Evolutionary conservation across 2,797 vertebrate species (phyloP).

Genomic region (Bufotes viridis): DNA sequence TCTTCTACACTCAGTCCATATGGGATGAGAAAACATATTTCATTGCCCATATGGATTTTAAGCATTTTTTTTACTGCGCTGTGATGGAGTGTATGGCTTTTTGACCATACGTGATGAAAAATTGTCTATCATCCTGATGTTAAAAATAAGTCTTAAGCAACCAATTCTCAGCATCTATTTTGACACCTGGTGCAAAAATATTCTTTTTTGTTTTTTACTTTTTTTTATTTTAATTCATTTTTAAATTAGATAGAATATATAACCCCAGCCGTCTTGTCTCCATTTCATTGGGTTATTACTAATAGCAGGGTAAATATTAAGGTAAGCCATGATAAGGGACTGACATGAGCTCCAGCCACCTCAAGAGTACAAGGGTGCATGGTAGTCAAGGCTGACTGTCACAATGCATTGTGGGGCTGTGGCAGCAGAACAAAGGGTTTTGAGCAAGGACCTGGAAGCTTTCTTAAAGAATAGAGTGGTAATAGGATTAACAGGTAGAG

Average conservation of each 20-base stretch:
- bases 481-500: slow-evolving; percentile 44
- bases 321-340: not conserved
- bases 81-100: not conserved
- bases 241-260: no score
- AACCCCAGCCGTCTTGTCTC: not conserved
- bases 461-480: slow-evolving; percentile 24
- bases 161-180: not conserved
- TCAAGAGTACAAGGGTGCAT: not conserved
- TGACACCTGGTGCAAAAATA: not conserved
- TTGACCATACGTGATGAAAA: not conserved
- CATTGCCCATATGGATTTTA: not conserved
- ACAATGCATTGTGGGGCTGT: slow-evolving; percentile 44
- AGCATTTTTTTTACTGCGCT: not conserved
- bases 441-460: slow-evolving; percentile 5
- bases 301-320: not conserved
- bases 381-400: slow-evolving; percentile 16
- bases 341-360: not conserved
- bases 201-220: not conserved
- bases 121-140: not conserved
- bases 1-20: not conserved
- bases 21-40: not conserved
- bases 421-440: slow-evolving; percentile 50
- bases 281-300: not conserved
- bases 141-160: not conserved
- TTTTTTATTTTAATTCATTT: not conserved